Evolutionary conservation across 2,797 vertebrate species (phyloP).

Genomic region (Platyrinchus mystaceus): DNA sequence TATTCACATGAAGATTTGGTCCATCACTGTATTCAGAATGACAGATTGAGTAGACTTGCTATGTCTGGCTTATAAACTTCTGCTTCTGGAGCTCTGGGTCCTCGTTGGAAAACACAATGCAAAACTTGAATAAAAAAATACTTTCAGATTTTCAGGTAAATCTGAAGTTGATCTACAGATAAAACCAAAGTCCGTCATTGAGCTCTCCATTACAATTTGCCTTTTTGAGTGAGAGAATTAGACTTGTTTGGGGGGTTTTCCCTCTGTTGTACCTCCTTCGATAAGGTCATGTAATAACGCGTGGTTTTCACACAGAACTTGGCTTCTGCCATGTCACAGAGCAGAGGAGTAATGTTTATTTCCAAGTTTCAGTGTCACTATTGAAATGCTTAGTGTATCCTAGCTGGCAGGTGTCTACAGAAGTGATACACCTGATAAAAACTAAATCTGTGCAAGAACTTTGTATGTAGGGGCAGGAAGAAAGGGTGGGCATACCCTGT

Average conservation of each 20-base stretch:
- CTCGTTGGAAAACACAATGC: background rate
- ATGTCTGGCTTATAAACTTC: background rate
- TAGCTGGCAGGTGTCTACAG: background rate
- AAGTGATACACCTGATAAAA: background rate
- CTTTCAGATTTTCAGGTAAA: background rate
- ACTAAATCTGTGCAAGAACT: background rate
- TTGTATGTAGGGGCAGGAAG: background rate
- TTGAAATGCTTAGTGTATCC: background rate
- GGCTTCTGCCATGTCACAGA: background rate
- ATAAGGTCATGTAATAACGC: background rate
- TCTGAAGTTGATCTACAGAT: background rate
- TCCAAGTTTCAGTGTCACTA: background rate
- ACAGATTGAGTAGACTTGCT: background rate
- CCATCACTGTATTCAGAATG: background rate
- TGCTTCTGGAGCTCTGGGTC: background rate
- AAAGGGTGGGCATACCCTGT: background rate
- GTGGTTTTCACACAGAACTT: background rate
- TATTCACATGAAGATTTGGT: background rate
- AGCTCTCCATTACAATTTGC: background rate
- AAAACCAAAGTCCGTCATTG: background rate
- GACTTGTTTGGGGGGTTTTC: accelerated
- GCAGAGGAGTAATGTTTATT: background rate
- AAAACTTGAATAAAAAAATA: background rate
- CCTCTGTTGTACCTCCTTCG: background rate
- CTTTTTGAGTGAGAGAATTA: background rate